These are phyloP conservation scores for Porites lobata DNA, from an alignment of 92 coral and sea anemone genomes.

Conservation along the genomic window DNA sequence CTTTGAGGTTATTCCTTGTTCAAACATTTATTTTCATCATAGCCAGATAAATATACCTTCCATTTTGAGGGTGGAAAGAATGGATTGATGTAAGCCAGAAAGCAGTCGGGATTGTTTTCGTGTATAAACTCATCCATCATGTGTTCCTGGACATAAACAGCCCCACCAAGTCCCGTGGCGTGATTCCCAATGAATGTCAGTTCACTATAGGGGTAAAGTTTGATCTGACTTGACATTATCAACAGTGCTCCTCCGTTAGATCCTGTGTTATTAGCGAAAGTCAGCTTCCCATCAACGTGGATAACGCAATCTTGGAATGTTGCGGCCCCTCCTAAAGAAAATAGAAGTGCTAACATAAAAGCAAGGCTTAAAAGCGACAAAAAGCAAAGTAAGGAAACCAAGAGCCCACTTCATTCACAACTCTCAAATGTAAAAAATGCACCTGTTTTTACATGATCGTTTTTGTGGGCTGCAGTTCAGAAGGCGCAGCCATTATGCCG, in stretches of 20 bases:
- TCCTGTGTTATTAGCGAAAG: conserved; percentile 72
- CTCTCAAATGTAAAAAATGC: too few species aligned
- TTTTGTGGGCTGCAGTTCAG: too few species aligned
- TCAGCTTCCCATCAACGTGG: conserved; percentile 72
- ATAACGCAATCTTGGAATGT: conserved; percentile 64
- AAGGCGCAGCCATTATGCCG: too few species aligned
- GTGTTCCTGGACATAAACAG: conserved; percentile 65
- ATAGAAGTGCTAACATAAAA: too few species aligned
- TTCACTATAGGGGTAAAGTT: conserved; percentile 75
- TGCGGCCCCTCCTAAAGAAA: conserved; percentile 69
- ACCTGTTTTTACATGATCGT: too few species aligned
- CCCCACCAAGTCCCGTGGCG: conserved; percentile 84
- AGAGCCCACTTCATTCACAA: too few species aligned
- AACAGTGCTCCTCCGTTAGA: conserved; percentile 78
- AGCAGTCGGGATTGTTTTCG: conserved; percentile 80
- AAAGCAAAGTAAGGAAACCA: too few species aligned
- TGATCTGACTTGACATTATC: conserved; percentile 78
- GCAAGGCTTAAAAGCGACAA: too few species aligned
- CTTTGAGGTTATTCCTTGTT: too few species aligned
- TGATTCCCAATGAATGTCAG: conserved; percentile 70
- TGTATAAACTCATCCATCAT: conserved; percentile 71
- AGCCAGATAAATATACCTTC: conserved; percentile 59
- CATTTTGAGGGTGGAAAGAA: conserved; percentile 73
- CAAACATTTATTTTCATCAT: too few species aligned
- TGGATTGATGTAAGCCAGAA: conserved; percentile 72